Evolutionary conservation across 2,888 invertebrate species (phyloP).

Genomic region (Rambutsinella grinnellia): DNA sequence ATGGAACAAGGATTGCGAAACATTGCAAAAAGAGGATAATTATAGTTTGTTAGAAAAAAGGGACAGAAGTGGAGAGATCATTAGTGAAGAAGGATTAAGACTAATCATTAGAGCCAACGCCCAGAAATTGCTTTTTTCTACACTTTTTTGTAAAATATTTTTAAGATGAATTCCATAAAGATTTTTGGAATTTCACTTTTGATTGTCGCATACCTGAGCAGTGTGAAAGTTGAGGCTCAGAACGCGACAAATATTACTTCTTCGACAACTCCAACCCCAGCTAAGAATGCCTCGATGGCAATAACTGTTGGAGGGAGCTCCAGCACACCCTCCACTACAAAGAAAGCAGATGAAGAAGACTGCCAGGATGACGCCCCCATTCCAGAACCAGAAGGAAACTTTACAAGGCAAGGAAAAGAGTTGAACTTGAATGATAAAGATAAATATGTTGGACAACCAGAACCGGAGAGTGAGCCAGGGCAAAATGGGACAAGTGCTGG

Average conservation of each 20-base stretch:
- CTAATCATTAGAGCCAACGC: too few species aligned
- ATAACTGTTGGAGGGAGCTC: not conserved
- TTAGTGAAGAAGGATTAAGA: too few species aligned
- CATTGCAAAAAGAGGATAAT: too few species aligned
- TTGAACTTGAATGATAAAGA: constrained; percentile 14
- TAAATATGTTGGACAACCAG: constrained; percentile 26
- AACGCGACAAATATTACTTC: not conserved
- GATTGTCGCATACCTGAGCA: too few species aligned
- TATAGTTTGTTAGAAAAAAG: too few species aligned
- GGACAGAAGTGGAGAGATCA: too few species aligned
- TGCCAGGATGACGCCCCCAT: constrained; percentile 16
- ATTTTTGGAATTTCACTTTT: too few species aligned
- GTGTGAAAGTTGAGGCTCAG: too few species aligned
- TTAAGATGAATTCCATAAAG: too few species aligned
- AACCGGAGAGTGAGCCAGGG: constrained; percentile 9
- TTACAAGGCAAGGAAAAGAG: constrained; percentile 17
- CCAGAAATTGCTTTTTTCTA: too few species aligned
- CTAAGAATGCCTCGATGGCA: not conserved
- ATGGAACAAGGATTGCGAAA: constrained; percentile 1
- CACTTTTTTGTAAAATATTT: too few species aligned
- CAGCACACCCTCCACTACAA: not conserved
- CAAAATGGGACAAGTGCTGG: not conserved
- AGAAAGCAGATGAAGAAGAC: not conserved
- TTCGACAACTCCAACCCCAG: not conserved
- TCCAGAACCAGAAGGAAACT: constrained; percentile 17